Base-by-base conservation (phyloP, 2,797 vertebrate species). In the Columba guinea region DNA sequence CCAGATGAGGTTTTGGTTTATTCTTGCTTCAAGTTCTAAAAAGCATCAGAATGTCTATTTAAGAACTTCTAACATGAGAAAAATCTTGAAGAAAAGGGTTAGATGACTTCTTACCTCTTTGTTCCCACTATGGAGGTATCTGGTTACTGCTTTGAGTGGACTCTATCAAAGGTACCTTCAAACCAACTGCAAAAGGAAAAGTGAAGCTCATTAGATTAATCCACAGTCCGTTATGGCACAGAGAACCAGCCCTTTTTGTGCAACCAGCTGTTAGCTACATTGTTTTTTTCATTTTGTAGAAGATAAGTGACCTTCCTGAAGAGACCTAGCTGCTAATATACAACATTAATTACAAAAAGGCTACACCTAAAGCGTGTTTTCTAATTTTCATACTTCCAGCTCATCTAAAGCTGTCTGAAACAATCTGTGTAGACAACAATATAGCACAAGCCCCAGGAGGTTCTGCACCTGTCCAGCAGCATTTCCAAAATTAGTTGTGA, bases 371-470 rank as follows among this genome's bases (percentile, higher is more conserved):
- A 19, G 22, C 21, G 4, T 48, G 13, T n/a, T 15, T 71, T 53
- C 34, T 70, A 22, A 1, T 35, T 46, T 44, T 58, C 11, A 1
- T 34, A 4, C 6, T 63, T 48, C 0, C 0, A 10, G 3, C 5
- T 30, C 53, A 7, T 11, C 15, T 26, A 37, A 74, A 62, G 28
- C 27, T 74, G 35, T 21, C 67, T 8, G 20, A 41, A 78, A 15
- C 6, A n/a, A 26, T 1, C 0, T 1, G 0, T 1, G 3, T 0
- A n/a, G 26, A 18, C 77, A 20, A 0, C 0, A 1, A 10, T 27
- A 22, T 16, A 34, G 19, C 41, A 4, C 21, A 15, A 46, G 10
- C 26, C 26, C 14, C 15, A 10, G 34, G n/a, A 20, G 6, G 10
- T 39, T 34, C 26, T 67, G 20, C 3, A 8, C 10, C 11, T n/a